These are phyloP conservation scores for Phocoena sinus DNA, from an alignment of 2,113 vertebrate genomes.

Conservation along the genomic window DNA sequence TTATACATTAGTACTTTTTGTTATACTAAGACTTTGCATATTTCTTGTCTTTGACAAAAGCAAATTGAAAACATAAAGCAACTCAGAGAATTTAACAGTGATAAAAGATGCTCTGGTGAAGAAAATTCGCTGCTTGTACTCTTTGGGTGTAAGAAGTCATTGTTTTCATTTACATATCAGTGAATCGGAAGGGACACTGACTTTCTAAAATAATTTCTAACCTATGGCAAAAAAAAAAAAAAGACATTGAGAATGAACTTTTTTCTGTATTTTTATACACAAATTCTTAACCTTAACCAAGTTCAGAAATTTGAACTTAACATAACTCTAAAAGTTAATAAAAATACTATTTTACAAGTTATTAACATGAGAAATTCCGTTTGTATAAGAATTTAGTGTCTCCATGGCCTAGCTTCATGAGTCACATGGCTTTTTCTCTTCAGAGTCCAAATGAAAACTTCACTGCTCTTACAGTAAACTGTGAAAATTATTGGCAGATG, in stretches of 20 bases:
- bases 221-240: neutral
- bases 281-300: slow-evolving; percentile 22
- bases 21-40: slow-evolving; percentile 39
- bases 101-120: slow-evolving; percentile 24
- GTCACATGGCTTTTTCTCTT: slow-evolving; percentile 24
- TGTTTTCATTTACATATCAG: slow-evolving; percentile 30
- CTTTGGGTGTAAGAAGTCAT: neutral
- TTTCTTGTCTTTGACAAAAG: slow-evolving; percentile 62
- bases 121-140: neutral
- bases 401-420: neutral
- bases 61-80: slow-evolving; percentile 33
- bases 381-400: slow-evolving; percentile 6
- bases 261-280: neutral
- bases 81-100: neutral
- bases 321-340: slow-evolving; percentile 1
- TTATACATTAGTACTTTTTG: slow-evolving; percentile 56
- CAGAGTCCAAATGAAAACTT: slow-evolving; percentile 35
- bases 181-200: neutral
- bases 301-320: slow-evolving; percentile 25
- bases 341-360: slow-evolving; percentile 31
- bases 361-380: neutral
- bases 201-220: slow-evolving; percentile 28
- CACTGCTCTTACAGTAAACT: slow-evolving; percentile 42
- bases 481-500: slow-evolving; percentile 54
- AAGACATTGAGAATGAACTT: neutral